These are phyloP conservation scores for Chaetophractus vellerosus DNA, from an alignment of 2,797 vertebrate genomes.

Conservation along the genomic window DNA sequence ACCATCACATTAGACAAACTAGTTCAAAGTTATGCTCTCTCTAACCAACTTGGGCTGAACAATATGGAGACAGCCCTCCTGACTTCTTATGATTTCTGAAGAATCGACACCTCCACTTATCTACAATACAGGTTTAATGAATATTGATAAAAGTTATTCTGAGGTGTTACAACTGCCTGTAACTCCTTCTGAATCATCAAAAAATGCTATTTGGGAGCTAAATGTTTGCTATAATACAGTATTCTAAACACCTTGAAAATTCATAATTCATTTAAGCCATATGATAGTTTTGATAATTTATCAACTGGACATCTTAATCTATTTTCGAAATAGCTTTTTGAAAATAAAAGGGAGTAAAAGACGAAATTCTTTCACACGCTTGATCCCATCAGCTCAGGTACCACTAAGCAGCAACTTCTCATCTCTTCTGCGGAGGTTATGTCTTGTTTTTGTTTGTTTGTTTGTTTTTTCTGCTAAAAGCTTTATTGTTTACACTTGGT, in stretches of 20 bases:
- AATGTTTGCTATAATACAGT: neutral
- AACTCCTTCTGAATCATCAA: constrained; percentile 4
- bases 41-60: neutral
- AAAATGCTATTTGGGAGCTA: constrained; percentile 13
- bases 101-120: neutral
- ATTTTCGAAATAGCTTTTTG: neutral
- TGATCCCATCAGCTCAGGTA: constrained; percentile 42
- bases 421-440: neutral
- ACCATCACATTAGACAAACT: neutral
- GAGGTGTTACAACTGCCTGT: neutral
- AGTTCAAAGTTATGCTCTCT: neutral
- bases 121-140: neutral
- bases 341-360: neutral
- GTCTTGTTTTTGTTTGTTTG: too few species aligned
- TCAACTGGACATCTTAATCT: neutral
- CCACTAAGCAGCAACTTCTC: constrained; percentile 63
- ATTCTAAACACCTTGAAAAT: neutral
- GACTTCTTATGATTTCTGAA: constrained; percentile 2
- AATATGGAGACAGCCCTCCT: neutral
- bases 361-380: neutral
- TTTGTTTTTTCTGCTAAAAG: too few species aligned
- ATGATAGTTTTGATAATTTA: neutral
- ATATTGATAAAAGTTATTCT: neutral
- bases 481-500: too few species aligned
- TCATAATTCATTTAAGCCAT: neutral